Conservation (phyloP, 2,113 vertebrate genomes). For the Cyprinus carpio region DNA sequence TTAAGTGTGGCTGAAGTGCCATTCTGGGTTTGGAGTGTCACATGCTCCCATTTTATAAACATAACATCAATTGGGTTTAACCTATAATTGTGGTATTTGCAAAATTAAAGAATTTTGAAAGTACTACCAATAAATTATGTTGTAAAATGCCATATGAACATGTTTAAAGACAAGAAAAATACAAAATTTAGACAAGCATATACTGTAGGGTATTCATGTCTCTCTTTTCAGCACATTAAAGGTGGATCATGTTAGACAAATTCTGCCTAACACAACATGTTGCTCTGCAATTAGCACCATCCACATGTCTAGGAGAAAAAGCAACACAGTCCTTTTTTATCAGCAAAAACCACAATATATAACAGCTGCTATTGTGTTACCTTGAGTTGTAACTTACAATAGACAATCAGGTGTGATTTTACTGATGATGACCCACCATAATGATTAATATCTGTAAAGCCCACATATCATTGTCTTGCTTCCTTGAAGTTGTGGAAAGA, state of each 20-base stretch:
- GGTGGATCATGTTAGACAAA: constrained; percentile 4
- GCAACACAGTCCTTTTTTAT: constrained; percentile 38
- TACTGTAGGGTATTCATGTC: constrained; percentile 25
- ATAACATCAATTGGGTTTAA: background rate
- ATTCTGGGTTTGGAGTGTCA: background rate
- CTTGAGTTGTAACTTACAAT: background rate
- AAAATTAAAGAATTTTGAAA: constrained; percentile 7
- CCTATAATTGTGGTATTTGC: background rate
- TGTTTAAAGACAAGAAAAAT: background rate
- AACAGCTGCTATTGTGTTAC: too few species aligned
- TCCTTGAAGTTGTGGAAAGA: constrained; percentile 48
- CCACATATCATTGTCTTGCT: constrained; percentile 53
- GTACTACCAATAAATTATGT: too few species aligned
- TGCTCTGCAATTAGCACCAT: background rate
- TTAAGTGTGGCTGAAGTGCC: background rate
- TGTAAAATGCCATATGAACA: background rate
- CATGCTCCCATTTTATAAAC: background rate
- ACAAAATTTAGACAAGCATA: background rate
- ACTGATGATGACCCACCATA: background rate
- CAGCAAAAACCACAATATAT: too few species aligned
- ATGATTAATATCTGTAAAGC: constrained; percentile 52
- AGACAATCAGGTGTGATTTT: background rate
- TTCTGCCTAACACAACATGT: constrained; percentile 1
- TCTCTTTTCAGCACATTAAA: constrained; percentile 7
- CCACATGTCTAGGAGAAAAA: background rate